phyloP scores from a whole-genome alignment of 2,797 vertebrate species.

The Pteropus rufus region DNA sequence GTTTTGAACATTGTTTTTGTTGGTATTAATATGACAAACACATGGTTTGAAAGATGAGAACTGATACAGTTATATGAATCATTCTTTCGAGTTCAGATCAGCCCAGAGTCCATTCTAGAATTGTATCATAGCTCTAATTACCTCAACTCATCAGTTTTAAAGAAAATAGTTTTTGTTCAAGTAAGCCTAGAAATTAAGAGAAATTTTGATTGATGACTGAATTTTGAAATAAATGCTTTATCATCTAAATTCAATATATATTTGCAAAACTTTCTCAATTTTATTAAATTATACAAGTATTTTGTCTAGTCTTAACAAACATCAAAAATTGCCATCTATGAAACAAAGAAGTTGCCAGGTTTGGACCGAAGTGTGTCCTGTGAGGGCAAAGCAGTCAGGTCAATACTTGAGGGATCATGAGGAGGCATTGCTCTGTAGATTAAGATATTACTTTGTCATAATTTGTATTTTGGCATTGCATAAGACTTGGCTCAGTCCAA shows the following conservation, averaged over 20 bases:
- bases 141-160: neutral
- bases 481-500: neutral
- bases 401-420: neutral
- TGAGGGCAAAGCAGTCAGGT: neutral
- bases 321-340: neutral
- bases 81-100: neutral
- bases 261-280: neutral
- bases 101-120: neutral
- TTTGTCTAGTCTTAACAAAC: neutral
- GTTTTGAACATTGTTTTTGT: neutral
- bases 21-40: neutral
- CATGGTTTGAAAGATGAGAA: neutral
- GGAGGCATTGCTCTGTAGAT: neutral
- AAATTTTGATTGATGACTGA: neutral
- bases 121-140: neutral
- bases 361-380: rapidly evolving
- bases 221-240: neutral
- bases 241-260: neutral
- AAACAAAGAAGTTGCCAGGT: neutral
- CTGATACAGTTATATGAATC: neutral
- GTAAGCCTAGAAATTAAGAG: neutral
- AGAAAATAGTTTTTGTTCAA: neutral
- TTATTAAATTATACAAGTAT: neutral
- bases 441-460: neutral
- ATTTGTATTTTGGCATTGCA: neutral